Evolutionary conservation across 30 jellyfish, hydroid and myxozoan species (phyloP).

Genomic region (Nemopilema nomurai): DNA sequence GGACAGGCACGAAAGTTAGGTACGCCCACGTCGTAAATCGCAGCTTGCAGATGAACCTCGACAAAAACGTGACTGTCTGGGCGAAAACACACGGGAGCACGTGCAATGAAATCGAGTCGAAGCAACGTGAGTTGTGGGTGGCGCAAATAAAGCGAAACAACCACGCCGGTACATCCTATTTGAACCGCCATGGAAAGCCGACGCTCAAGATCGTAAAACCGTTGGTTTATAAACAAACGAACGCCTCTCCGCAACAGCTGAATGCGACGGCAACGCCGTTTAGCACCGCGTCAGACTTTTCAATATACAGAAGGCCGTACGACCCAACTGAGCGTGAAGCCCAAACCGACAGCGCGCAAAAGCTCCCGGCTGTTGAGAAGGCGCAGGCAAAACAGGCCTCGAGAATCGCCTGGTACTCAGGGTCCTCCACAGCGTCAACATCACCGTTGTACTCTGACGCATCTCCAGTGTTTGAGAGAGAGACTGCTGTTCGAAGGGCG

Average conservation of each 20-base stretch:
- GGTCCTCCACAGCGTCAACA: not conserved
- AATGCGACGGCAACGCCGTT: conserved; percentile 56
- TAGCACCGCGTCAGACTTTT: conserved; percentile 59
- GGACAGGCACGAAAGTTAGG: conserved; percentile 87
- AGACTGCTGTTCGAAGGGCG: conserved; percentile 2
- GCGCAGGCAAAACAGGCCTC: not conserved
- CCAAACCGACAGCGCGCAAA: too few relatives aligned
- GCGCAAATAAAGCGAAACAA: conserved; percentile 65
- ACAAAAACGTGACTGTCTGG: conserved; percentile 66
- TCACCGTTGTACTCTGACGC: not conserved
- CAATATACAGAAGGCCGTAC: conserved; percentile 55
- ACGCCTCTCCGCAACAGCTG: conserved; percentile 36
- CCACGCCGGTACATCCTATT: conserved; percentile 58
- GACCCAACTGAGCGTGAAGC: conserved; percentile 40
- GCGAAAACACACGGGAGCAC: conserved; percentile 80
- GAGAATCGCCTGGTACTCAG: too few relatives aligned
- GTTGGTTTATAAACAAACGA: conserved; percentile 6
- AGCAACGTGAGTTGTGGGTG: conserved; percentile 68
- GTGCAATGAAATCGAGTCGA: conserved; percentile 75
- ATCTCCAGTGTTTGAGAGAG: not conserved
- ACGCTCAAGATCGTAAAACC: conserved; percentile 53
- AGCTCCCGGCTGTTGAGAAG: too few relatives aligned
- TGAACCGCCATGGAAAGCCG: conserved; percentile 47
- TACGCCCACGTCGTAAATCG: conserved; percentile 85
- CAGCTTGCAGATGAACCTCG: conserved; percentile 66